Base-by-base conservation (phyloP, 2,797 vertebrate species). In the Tapirus indicus region DNA sequence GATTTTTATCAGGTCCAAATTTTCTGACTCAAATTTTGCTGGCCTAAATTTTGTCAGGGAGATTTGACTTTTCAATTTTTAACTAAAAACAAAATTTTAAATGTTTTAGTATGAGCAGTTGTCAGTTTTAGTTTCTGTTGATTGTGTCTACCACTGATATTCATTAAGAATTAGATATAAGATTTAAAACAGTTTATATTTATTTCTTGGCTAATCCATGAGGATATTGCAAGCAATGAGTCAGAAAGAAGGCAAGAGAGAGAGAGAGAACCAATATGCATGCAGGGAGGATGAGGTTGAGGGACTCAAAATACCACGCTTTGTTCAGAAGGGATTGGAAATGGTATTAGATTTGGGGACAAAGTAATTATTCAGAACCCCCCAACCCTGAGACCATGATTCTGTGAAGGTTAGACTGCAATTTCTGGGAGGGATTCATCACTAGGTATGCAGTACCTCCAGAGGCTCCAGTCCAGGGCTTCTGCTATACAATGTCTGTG, bases 161-260 rank as follows among this genome's bases (percentile, higher is more conserved):
- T 74, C n/a, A 60, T 44, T 93, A 74, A 86, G 49, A 85, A 89
- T 68, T 62, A 68, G 35, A 86, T 80, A 72, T 69, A 88, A 72
- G 49, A 25, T 62, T 91, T 69, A 84, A 94, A 47, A 21, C 29
- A 49, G 17, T 52, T 80, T 52, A 49, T 60, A 44, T 52, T 44
- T 87, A 56, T 47, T 83, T 94, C n/a, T 91, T 83, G n/a, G 69
- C 18, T 82, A 77, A 92, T 87, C 14, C 25, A 38, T 5, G n/a
- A 96, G 29, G 44, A 16, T 35, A 94, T 56, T 58, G 54, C 44
- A 71, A 84, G 56, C 41, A 69, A n/a, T 69, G n/a, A 54, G 27
- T 88, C 20, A 74, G 29, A 72, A 80, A 60, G 29, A 29, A 78
- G 38, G 35, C 44, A 23, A 54, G 18, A 74, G 10, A 54, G 47